A percentile compares a stretch with the other conserved stretches of the same genome.
Conservation (phyloP, 2,797 vertebrate species). For the Channa striata region DNA sequence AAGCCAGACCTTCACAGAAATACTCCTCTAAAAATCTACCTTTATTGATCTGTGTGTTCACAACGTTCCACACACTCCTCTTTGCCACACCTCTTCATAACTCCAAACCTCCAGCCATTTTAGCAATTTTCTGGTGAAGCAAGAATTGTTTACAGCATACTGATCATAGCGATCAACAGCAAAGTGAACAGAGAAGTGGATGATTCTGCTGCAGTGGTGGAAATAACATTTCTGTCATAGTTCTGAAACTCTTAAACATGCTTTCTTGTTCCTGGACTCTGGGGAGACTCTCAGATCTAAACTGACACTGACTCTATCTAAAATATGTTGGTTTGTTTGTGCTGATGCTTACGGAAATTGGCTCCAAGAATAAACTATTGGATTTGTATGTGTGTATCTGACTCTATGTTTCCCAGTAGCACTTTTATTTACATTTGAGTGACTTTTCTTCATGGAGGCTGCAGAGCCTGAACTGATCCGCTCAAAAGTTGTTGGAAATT, state of each 20-base stretch:
- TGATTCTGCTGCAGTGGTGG: slow-evolving; percentile 3
- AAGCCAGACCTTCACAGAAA: background rate
- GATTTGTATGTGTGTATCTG: background rate
- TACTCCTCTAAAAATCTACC: background rate
- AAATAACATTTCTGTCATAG: background rate
- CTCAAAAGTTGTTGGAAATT: background rate
- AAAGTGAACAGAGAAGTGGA: background rate
- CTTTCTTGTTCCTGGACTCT: background rate
- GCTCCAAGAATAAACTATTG: background rate
- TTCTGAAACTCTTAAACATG: background rate
- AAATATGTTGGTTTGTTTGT: background rate
- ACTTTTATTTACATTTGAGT: background rate
- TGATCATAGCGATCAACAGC: slow-evolving; percentile 19
- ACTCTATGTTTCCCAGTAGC: background rate
- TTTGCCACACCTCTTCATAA: too few species aligned
- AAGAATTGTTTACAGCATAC: slow-evolving; percentile 6
- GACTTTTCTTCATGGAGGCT: slow-evolving; percentile 6
- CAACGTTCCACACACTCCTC: background rate
- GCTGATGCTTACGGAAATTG: too few species aligned
- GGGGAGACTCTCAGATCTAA: background rate
- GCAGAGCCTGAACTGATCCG: background rate
- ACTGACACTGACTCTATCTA: background rate
- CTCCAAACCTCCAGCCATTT: background rate
- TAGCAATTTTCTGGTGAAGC: background rate
- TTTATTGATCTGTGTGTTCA: background rate